Evolutionary conservation across 1,140 invertebrate species (phyloP), one percentile per base, ranked within the genome.

Genomic region (Drosophila ohnishii): DNA sequence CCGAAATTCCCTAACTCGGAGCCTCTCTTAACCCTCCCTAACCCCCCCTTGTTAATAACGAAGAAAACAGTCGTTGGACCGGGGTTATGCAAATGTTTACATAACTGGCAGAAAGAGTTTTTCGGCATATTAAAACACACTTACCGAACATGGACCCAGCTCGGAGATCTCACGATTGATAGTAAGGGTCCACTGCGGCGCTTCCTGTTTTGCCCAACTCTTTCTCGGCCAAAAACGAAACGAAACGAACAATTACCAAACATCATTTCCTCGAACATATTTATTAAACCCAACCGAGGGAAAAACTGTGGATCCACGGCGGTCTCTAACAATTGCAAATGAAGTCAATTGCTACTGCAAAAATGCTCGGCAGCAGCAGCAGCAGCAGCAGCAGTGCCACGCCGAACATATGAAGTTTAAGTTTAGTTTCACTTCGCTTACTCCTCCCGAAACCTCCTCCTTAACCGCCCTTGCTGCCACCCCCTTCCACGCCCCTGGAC

Each of bases 251-350:
- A 90, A 90, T 90, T 90, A 90, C 85, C 89, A 84, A 90, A 87
- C 77, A 82, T 77, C 83, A 90, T 90, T 90, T 90, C 90, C 90
- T 90, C 79, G 80, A 90, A 90, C 90, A 90, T 90, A 90, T 90
- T 90, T 90, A 90, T 90, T 90, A 90, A 90, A 90, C 64, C 89
- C 87, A 80, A 78, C 69, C 76, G 79, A 80, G 48, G 72, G 67
- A 70, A 79, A 61, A 72, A 83, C 83, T 78, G 50, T 48, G 59
- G 78, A 62, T 75, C 50, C 50, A n/a, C 11, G 39, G 74, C 22
- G 44, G 28, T 40, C 50, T 61, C 69, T 71, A 78, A 78, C 84
- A 86, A 88, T 88, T 83, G 80, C 78, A 82, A 85, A 85, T 85
- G 75, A 82, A 86, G 82, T 66, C 83, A 86, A 87, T 87, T 86